Evolutionary conservation across 2,888 invertebrate species (phyloP).

Genomic region (Oxystoma pomonae): DNA sequence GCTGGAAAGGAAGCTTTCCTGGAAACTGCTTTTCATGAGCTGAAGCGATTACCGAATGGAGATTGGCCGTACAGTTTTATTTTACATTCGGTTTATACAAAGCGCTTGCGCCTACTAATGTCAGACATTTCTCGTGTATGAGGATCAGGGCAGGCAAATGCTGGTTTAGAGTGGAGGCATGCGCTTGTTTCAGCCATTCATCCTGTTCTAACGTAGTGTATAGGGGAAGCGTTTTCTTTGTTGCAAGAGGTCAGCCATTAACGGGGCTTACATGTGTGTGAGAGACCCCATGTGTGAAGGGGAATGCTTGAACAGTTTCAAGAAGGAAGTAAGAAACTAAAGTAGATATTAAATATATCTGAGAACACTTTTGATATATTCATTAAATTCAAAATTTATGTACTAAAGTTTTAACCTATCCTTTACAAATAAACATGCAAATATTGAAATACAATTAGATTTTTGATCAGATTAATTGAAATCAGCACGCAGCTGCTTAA

Average conservation of each 20-base stretch:
- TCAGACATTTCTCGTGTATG: conserved; percentile 12
- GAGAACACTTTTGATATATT: too few species aligned
- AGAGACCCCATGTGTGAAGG: too few species aligned
- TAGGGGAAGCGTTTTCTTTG: conserved; percentile 7
- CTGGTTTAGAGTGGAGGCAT: conserved; percentile 19
- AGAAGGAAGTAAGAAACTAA: not conserved
- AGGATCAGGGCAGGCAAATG: conserved; percentile 21
- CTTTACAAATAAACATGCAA: too few species aligned
- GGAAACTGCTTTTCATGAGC: conserved; percentile 23
- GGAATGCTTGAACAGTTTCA: not conserved
- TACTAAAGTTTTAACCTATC: too few species aligned
- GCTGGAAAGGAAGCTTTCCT: not conserved
- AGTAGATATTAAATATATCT: too few species aligned
- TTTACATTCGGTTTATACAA: conserved; percentile 8
- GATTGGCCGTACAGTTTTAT: conserved; percentile 16
- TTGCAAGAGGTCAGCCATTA: conserved; percentile 20
- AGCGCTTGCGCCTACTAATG: conserved; percentile 22
- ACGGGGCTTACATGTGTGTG: conserved; percentile 6
- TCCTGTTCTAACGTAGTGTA: conserved; percentile 10
- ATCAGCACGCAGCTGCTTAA: too few species aligned
- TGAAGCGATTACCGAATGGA: conserved; percentile 21
- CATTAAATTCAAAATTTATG: too few species aligned
- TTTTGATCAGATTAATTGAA: too few species aligned
- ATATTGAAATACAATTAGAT: too few species aligned
- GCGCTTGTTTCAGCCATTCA: conserved; percentile 14